Conservation (phyloP, 2,113 vertebrate genomes). For the Mionectes macconnelli region DNA sequence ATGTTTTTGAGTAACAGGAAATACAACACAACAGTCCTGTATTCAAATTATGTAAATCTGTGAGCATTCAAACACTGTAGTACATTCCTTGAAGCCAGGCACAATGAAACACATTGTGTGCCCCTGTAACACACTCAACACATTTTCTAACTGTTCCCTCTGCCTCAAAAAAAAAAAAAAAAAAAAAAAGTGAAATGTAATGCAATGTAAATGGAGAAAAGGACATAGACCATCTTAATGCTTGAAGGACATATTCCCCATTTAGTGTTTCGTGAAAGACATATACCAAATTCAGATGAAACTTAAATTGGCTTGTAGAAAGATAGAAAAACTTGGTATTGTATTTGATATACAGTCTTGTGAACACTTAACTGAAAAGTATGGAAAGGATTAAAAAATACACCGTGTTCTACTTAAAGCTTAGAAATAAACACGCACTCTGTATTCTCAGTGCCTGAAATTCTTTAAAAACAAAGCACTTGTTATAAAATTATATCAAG, state of each 20-base stretch:
- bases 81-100: constrained; percentile 47
- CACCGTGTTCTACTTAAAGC: constrained; percentile 56
- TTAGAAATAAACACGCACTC: constrained; percentile 68
- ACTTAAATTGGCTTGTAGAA: constrained; percentile 51
- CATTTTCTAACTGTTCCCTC: constrained; percentile 18
- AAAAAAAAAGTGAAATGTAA: constrained; percentile 37
- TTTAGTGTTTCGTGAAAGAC: constrained; percentile 48
- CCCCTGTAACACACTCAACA: neutral
- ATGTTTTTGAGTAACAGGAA: constrained; percentile 74
- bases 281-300: constrained; percentile 47
- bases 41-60: constrained; percentile 64
- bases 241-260: constrained; percentile 44
- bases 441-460: constrained; percentile 59
- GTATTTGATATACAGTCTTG: constrained; percentile 2
- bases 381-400: constrained; percentile 73
- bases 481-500: constrained; percentile 74
- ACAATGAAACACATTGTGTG: constrained; percentile 15
- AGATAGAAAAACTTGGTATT: constrained; percentile 57
- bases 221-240: constrained; percentile 31
- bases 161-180: constrained; percentile 8
- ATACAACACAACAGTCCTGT: constrained; percentile 66
- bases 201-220: constrained; percentile 32
- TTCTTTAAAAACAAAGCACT: constrained; percentile 75
- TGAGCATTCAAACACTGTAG: constrained; percentile 54
- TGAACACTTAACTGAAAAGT: constrained; percentile 34